Percentiles rank a stretch among this genome's conserved stretches.
Conservation (phyloP, 2,113 vertebrate genomes). For the Podocnemis expansa region DNA sequence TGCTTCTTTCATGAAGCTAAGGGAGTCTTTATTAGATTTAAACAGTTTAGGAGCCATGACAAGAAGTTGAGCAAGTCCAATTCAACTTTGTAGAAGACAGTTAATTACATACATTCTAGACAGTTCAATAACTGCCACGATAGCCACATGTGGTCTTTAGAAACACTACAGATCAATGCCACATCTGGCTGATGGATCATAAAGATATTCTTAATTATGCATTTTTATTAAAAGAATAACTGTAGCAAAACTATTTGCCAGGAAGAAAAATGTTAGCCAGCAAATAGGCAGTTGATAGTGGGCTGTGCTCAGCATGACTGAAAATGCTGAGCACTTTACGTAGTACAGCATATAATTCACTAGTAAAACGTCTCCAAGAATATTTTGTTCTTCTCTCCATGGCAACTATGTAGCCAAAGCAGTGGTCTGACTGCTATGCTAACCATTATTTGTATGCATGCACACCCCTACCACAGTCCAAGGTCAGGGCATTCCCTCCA, state of each 20-base stretch:
- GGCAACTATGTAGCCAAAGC: background rate
- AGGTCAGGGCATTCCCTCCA: background rate
- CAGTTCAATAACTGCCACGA: background rate
- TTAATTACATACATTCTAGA: background rate
- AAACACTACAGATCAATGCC: background rate
- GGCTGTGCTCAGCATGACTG: background rate
- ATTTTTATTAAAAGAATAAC: background rate
- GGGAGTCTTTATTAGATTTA: background rate
- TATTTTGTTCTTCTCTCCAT: background rate
- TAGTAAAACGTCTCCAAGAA: background rate
- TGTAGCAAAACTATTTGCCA: background rate
- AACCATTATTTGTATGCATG: background rate
- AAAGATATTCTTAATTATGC: background rate
- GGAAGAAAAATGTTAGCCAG: background rate
- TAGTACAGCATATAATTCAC: background rate
- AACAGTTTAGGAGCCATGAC: background rate
- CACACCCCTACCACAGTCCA: background rate
- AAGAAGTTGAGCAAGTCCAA: background rate
- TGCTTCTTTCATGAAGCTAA: too few relatives aligned
- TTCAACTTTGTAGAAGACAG: background rate
- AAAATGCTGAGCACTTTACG: background rate
- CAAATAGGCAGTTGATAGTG: rapidly evolving
- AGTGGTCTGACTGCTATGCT: rapidly evolving
- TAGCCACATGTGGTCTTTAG: background rate
- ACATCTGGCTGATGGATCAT: background rate